phyloP scores from a whole-genome alignment of 1,140 invertebrate genomes.

The fruit fly (Drosophila melanogaster) region Release_6_plus_ISO1_MT NC_004354.4:1180501-1181000 shows the following conservation, averaged over 20 bases:
- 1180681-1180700: slow-evolving; percentile 59
- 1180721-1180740: slow-evolving; percentile 41
- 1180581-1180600: slow-evolving; percentile 59
- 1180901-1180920: slow-evolving; percentile 2
- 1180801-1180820: background rate
- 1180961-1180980: background rate
- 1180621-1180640: slow-evolving; percentile 49
- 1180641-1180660: slow-evolving; percentile 55
- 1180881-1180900: background rate
- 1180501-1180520: slow-evolving; percentile 45
- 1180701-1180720: slow-evolving; percentile 59
- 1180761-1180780: slow-evolving; percentile 8
- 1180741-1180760: background rate
- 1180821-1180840: background rate
- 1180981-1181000: background rate
- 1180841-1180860: slow-evolving; percentile 9
- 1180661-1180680: slow-evolving; percentile 39
- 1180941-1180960: slow-evolving; percentile 21
- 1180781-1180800: background rate
- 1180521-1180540: slow-evolving; percentile 51
- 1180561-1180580: slow-evolving; percentile 64
- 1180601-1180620: slow-evolving; percentile 44
- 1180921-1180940: slow-evolving; percentile 36
- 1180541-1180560: slow-evolving; percentile 57
- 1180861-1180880: background rate